Conservation (phyloP, 1,140 invertebrate genomes). For the Lasioglossum albipes region DNA sequence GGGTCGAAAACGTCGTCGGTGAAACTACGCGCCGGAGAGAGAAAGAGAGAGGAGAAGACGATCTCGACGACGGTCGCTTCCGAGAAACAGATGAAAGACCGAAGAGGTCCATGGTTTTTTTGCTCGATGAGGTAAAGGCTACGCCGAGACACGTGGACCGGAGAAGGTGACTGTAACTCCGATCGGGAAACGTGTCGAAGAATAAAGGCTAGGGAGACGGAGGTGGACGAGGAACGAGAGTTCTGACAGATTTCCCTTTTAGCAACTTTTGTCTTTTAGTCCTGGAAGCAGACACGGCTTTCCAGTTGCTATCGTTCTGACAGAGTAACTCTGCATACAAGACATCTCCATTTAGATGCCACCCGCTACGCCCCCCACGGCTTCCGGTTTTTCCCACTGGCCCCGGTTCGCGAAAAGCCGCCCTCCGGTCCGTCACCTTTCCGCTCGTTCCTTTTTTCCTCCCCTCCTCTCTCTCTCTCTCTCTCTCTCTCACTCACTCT, state of each 20-base stretch:
- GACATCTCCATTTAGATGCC: constrained; percentile 78
- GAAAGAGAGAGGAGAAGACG: background rate
- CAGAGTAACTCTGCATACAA: constrained; percentile 76
- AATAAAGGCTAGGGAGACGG: background rate
- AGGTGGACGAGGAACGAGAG: constrained; percentile 39
- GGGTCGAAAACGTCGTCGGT: background rate
- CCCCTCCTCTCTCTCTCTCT: constrained; percentile 20
- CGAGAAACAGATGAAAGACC: background rate
- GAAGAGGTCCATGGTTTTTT: constrained; percentile 9
- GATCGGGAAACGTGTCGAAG: constrained; percentile 26
- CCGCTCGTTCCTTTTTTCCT: background rate
- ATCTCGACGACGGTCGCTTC: background rate
- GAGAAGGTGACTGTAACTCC: background rate
- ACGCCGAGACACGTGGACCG: background rate
- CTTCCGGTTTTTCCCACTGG: constrained; percentile 44
- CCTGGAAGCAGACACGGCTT: constrained; percentile 65
- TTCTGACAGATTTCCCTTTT: constrained; percentile 74
- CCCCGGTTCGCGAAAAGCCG: constrained; percentile 36
- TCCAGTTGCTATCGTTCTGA: constrained; percentile 69
- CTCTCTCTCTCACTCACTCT: background rate
- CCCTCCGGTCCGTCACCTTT: constrained; percentile 4
- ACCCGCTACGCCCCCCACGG: constrained; percentile 50
- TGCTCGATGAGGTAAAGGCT: constrained; percentile 15
- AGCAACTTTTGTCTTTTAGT: constrained; percentile 75
- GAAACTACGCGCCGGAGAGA: background rate